Base-by-base conservation (phyloP, 1,140 invertebrate genomes). In the Macrobrachium nipponense region DNA sequence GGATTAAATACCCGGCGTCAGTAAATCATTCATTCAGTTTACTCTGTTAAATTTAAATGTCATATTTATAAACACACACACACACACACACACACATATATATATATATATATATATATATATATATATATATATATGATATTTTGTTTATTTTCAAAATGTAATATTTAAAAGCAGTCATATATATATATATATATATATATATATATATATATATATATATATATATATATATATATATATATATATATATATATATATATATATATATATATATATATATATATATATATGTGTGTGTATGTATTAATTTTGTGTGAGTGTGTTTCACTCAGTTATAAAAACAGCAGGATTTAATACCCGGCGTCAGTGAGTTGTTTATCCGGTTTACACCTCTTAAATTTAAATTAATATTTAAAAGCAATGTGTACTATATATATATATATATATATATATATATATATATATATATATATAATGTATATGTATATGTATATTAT, bases 401-500 rank as follows among this genome's bases (percentile, higher is more conserved):
- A 36, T 36, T 36, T 36, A 36, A 36, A 36, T 36, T 20, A 72
- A 36, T 72, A 12, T 2, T 72, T 23, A 20, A 18, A 10, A 80
- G 17, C 18, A 36, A 68, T 15, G 4, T 64, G 43, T 43, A 80
- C n/a, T 36, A 80, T 64, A 80, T 64, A 80, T 66, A 80, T 64
- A 66, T 64, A 66, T 61, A 80, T 66, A 66, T 36, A 80, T 43
- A 80, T 18, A 68, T 17, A 80, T 43, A 80, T 18, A 68, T 36
- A 80, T 44, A n/a, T 36, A 80, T 64, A 80, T 64, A 80, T 66
- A 80, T 64, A 66, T 64, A 66, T 61, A 80, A n/a, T n/a, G n/a
- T 66, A 66, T 36, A 80, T 43, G 66, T 18, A 68, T 17, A 80
- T 43, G 66, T 18, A 68, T 36, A 80, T 44, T n/a, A n/a, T n/a